Evolutionary conservation across 2,113 vertebrate species (phyloP).

Genomic region (Entelurus aequoreus): DNA sequence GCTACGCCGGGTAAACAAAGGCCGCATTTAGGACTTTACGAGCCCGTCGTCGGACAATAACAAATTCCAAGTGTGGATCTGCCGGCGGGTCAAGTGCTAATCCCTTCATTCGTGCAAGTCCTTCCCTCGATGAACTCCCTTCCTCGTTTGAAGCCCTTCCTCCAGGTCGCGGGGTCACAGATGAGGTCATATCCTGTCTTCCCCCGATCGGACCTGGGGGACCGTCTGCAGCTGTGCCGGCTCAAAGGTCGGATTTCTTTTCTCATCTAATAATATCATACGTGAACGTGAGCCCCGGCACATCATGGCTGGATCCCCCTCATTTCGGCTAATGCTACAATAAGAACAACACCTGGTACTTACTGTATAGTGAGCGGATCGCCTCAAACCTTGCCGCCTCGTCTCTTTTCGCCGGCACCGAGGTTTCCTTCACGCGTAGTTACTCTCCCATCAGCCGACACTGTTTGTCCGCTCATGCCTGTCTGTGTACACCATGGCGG

Average conservation of each 20-base stretch:
- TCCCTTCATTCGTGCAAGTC: slow-evolving; percentile 44
- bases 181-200: slow-evolving; percentile 75
- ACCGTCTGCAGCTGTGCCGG: slow-evolving; percentile 58
- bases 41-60: slow-evolving; percentile 34
- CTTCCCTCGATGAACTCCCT: slow-evolving; percentile 43
- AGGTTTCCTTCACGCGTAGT: slow-evolving; percentile 48
- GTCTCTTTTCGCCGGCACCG: slow-evolving; percentile 2
- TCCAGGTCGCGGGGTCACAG: slow-evolving; percentile 54
- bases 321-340: no score
- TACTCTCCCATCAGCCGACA: slow-evolving; percentile 48
- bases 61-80: slow-evolving; percentile 24
- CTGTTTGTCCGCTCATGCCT: slow-evolving; percentile 53
- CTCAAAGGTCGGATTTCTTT: slow-evolving; percentile 42
- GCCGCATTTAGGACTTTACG: slow-evolving; percentile 19
- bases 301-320: no score
- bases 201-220: slow-evolving; percentile 65
- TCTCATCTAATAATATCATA: no score
- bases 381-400: slow-evolving; percentile 20
- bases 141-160: slow-evolving; percentile 65
- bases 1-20: slow-evolving; percentile 39
- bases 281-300: no score
- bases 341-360: neutral
- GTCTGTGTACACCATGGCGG: slow-evolving; percentile 8
- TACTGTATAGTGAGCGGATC: slow-evolving; percentile 1
- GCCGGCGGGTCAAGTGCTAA: slow-evolving; percentile 30